Base-by-base conservation (phyloP, 2,888 invertebrate species). In the Brachyptera putata region DNA sequence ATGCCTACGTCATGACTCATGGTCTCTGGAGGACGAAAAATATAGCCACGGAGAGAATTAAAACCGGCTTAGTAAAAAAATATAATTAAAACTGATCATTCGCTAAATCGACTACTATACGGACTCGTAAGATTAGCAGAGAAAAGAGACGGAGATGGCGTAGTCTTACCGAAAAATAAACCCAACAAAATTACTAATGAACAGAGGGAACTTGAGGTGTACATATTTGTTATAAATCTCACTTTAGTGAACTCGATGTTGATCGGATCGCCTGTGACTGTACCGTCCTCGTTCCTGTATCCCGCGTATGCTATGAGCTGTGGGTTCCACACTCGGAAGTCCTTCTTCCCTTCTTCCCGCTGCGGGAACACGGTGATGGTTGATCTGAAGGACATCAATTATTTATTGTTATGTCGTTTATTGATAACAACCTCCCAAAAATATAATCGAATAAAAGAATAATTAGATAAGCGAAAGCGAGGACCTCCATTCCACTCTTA, bases 301-400 rank as follows among this genome's bases (percentile, higher is more conserved):
- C 95, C 95, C 0, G 95, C 96, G 73, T 95, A 96, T 67, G 87
- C 84, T 65, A 96, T 85, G 57, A 96, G 79, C 77, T 95, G 95
- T 18, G 83, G 81, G 77, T 96, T 96, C 96, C 96, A 96, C 67
- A 96, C 88, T 62, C 93, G 82, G 76, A 87, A 95, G 77, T 95
- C 95, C 69, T 92, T 93, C 67, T 84, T 83, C 1, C 85, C 88
- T 72, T 93, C 92, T 4, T 91, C 92, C 48, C 95, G 82, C 74
- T 93, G 94, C 0, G 95, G 95, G 76, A 96, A 96, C 69, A 96
- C 83, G n/a, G 95, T 95, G 68, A 96, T 94, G 21, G 95, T 95
- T 14, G 95, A 95, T 75, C 95, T 95, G 75, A 21, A 70, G 70
- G 7, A 30, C 30, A 30, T 7, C 7, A 7, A 22, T n/a, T n/a